A percentile compares a stretch with the other conserved stretches of the same genome.
Evolutionary conservation across 2,113 vertebrate genomes (phyloP).

Genomic region (Colossoma macropomum): DNA sequence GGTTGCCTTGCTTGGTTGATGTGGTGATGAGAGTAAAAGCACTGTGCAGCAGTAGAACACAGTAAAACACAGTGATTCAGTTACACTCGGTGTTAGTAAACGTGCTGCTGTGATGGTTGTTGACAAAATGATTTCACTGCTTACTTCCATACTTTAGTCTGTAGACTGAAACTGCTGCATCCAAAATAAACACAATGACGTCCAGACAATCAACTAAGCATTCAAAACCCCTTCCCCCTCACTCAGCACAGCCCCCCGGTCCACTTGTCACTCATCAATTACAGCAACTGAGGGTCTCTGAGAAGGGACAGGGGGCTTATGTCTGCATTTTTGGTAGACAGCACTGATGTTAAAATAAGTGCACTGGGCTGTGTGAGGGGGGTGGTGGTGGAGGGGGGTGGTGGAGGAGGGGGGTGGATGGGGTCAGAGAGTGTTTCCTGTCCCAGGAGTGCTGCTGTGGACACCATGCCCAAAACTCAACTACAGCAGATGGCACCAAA

Average conservation of each 20-base stretch:
- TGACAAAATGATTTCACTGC: too few species aligned
- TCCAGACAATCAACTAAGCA: too few species aligned
- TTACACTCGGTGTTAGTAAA: too few species aligned
- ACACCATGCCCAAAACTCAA: slow-evolving; percentile 15
- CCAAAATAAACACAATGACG: too few species aligned
- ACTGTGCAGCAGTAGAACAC: too few species aligned
- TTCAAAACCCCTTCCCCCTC: not conserved
- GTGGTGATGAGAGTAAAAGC: too few species aligned
- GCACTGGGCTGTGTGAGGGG: not conserved
- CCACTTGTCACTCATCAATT: slow-evolving; percentile 29
- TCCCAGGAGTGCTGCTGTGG: slow-evolving; percentile 27
- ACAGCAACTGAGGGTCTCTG: slow-evolving; percentile 1
- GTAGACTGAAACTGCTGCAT: too few species aligned
- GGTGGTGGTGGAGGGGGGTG: not conserved
- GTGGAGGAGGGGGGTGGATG: not conserved
- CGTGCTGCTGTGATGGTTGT: too few species aligned
- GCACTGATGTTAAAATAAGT: slow-evolving; percentile 9
- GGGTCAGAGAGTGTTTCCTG: not conserved
- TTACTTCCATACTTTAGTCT: too few species aligned
- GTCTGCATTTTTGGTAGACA: not conserved
- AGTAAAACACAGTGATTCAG: too few species aligned
- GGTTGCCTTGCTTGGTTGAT: too few species aligned
- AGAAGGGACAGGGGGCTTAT: not conserved
- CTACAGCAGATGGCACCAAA: slow-evolving; percentile 59
- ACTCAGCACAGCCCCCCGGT: not conserved